Evolutionary conservation across 2,888 invertebrate species (phyloP).

Genomic region (Cheilosia vulpina): DNA sequence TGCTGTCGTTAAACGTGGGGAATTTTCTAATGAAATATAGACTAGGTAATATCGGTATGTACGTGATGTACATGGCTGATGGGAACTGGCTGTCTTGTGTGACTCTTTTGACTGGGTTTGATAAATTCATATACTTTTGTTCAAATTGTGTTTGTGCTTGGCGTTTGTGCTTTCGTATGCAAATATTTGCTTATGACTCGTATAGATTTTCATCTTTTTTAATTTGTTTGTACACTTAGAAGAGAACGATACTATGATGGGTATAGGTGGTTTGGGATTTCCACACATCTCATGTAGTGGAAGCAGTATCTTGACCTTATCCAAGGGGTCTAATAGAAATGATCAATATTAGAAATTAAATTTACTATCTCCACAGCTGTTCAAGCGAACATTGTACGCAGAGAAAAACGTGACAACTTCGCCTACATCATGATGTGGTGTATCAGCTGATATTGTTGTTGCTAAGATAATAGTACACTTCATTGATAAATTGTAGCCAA

Average conservation of each 20-base stretch:
- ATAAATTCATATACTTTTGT: conserved; percentile 10
- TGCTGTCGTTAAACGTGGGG: background rate
- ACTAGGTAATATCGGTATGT: background rate
- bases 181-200: background rate
- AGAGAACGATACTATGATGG: background rate
- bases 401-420: background rate
- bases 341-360: background rate
- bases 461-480: too few relatives aligned
- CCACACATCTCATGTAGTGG: background rate
- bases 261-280: conserved; percentile 3
- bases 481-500: too few relatives aligned
- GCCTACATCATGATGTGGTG: too few relatives aligned
- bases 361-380: background rate
- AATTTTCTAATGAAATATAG: conserved; percentile 27
- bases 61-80: background rate
- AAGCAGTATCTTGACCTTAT: conserved; percentile 6
- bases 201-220: background rate
- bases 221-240: background rate
- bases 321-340: background rate
- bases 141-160: background rate
- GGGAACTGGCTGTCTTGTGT: too few relatives aligned
- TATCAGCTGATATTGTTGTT: too few relatives aligned
- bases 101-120: background rate
- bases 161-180: background rate
- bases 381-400: background rate